phyloP scores from a whole-genome alignment of 2,797 vertebrate species.

The Fringilla coelebs region DNA sequence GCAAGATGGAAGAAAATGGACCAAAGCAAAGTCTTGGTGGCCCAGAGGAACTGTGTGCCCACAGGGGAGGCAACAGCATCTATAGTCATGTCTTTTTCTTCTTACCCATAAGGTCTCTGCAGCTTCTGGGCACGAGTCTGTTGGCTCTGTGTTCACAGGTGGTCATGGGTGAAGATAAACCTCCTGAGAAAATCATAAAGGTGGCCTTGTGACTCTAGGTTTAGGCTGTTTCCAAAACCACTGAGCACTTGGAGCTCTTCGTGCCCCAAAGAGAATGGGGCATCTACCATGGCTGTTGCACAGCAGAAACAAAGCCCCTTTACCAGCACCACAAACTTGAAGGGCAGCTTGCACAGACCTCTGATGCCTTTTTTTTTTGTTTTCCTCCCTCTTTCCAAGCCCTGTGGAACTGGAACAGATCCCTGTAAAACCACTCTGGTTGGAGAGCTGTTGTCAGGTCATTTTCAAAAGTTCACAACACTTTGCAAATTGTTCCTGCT shows the following conservation, averaged over 20 bases:
- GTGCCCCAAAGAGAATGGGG: neutral
- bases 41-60: neutral
- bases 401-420: neutral
- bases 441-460: slow-evolving; percentile 44
- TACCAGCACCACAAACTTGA: neutral
- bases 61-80: neutral
- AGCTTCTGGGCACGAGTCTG: neutral
- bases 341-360: neutral
- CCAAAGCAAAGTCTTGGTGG: neutral
- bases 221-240: neutral
- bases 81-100: accelerated
- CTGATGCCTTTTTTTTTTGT: neutral
- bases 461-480: slow-evolving; percentile 36
- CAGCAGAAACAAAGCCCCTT: neutral
- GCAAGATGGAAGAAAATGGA: neutral
- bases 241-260: neutral
- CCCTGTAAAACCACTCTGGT: slow-evolving; percentile 14
- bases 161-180: neutral
- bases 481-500: slow-evolving; percentile 51
- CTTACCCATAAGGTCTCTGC: neutral
- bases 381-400: neutral
- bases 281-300: accelerated
- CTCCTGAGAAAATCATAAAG: neutral
- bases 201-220: neutral
- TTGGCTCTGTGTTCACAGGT: neutral